A percentile compares a stretch with the other conserved stretches of the same genome.
phyloP scores from a whole-genome alignment of 2,888 invertebrate species.

The Ophion ventricosus region DNA sequence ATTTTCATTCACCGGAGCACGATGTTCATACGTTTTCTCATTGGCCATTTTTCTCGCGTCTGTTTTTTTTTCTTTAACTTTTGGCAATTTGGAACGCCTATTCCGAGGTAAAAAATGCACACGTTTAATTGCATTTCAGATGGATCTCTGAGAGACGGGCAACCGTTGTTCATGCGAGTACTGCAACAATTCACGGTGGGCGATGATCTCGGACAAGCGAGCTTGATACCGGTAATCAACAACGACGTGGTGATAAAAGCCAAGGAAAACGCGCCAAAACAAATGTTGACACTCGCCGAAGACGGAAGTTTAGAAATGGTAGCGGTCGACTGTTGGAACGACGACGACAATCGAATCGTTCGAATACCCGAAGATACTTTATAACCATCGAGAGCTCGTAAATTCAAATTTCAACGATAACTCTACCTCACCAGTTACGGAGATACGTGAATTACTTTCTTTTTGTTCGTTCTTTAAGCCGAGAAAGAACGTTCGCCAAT shows the following conservation, averaged over 20 bases:
- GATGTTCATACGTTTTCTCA: too few relatives aligned
- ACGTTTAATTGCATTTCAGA: slow-evolving; percentile 28
- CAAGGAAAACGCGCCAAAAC: slow-evolving; percentile 72
- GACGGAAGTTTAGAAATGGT: slow-evolving; percentile 81
- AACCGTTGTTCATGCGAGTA: slow-evolving; percentile 65
- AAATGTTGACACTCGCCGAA: slow-evolving; percentile 79
- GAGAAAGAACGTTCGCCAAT: not conserved
- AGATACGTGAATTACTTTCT: not conserved
- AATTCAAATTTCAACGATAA: not conserved
- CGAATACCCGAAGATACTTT: slow-evolving; percentile 53
- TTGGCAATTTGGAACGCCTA: not conserved
- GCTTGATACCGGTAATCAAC: slow-evolving; percentile 31
- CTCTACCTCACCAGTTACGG: not conserved
- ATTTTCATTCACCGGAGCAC: too few relatives aligned
- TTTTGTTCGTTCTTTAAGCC: not conserved
- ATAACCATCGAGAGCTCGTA: slow-evolving; percentile 10
- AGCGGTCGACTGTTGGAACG: slow-evolving; percentile 75
- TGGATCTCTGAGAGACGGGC: slow-evolving; percentile 38
- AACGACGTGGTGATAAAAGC: slow-evolving; percentile 58
- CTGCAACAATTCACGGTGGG: slow-evolving; percentile 66
- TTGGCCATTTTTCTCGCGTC: too few relatives aligned
- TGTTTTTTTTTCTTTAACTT: too few relatives aligned
- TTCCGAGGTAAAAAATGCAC: not conserved
- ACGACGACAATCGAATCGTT: slow-evolving; percentile 59
- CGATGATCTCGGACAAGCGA: slow-evolving; percentile 59